Evolutionary conservation across 1,140 invertebrate genomes (phyloP).

Genomic region (Nymphalis io): DNA sequence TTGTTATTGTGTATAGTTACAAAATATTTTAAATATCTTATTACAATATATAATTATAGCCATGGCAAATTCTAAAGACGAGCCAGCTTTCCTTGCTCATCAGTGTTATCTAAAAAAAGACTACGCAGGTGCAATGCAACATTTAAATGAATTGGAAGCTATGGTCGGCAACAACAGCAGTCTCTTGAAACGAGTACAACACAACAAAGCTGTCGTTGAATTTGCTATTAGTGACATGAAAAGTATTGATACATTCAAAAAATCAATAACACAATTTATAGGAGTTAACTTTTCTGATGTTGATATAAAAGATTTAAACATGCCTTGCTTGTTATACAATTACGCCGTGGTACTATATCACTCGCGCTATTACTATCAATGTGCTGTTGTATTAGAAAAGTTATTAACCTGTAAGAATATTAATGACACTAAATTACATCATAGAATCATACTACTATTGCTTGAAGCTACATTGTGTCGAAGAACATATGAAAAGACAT

Average conservation of each 20-base stretch:
- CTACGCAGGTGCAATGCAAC: conserved; percentile 57
- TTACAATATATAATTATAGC: neutral
- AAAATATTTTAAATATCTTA: neutral
- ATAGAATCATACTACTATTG: conserved; percentile 76
- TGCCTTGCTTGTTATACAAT: conserved; percentile 86
- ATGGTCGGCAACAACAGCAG: conserved; percentile 51
- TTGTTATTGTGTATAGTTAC: neutral
- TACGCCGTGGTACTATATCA: conserved; percentile 92
- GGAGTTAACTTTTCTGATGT: conserved; percentile 79
- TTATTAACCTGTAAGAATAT: conserved; percentile 62
- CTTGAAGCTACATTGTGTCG: conserved; percentile 74
- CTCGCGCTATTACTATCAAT: conserved; percentile 87
- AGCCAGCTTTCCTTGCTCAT: conserved; percentile 60
- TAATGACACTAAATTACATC: conserved; percentile 69
- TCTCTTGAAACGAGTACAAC: conserved; percentile 60
- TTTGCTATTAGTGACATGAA: conserved; percentile 81
- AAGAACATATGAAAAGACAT: conserved; percentile 67
- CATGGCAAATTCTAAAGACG: conserved; percentile 60
- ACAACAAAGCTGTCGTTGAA: conserved; percentile 72
- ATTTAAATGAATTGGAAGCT: conserved; percentile 66
- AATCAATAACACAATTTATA: conserved; percentile 84
- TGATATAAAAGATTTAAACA: conserved; percentile 74
- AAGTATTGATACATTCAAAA: conserved; percentile 87
- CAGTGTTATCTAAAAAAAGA: conserved; percentile 68
- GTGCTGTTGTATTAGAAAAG: conserved; percentile 87